Base-by-base conservation (phyloP, 1,140 invertebrate species). In the Drosophila nigromelanica region DNA sequence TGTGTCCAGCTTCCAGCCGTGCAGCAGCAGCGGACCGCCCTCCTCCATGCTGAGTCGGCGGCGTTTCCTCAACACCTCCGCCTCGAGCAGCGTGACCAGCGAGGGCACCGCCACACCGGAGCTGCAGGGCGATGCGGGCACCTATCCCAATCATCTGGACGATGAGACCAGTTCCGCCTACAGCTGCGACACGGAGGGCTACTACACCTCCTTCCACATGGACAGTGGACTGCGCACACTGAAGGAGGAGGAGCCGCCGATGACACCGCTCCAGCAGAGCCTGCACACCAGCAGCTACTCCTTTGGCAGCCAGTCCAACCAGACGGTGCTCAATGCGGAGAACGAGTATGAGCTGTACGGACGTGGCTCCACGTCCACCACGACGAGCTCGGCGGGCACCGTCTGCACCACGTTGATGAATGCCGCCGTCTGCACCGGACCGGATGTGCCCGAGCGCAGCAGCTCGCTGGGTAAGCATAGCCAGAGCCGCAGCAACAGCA, bases 191-290 rank as follows among this genome's bases (percentile, higher is more conserved):
- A 98, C 98, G 11, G 98, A 99, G 92, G 98, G 98, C 10, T 99
- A 99, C 92, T 99, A 98, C 92, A 99, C 98, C 0, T 98, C 97
- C 10, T 99, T 99, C 93, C 97, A 99, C 91, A 95, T 98, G 93
- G 98, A 99, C 92, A 98, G 97, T 60, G 98, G 98, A 2, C 92
- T 99, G 45, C 97, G 97, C 91, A 97, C 96, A 0, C 92, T 96
- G 12, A 95, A 96, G 90, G 96, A 97, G 91, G 96, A 97, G 92
- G 96, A 96, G 89, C 94, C 95, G 0, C 94, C 94, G 0, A 92
- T 94, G 52, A 94, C 94, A 4, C 94, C 95, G 5, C 80, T 95
- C 77, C 95, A 95, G 83, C 93, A 93, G 15, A 94, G 94, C 33
- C 69, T 91, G 59, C 92, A 95, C 68, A 93, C 92, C 4, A 93